phyloP scores from a whole-genome alignment of 2,113 vertebrate species.

The rabbit (Oryctolagus cuniculus) region DNA sequence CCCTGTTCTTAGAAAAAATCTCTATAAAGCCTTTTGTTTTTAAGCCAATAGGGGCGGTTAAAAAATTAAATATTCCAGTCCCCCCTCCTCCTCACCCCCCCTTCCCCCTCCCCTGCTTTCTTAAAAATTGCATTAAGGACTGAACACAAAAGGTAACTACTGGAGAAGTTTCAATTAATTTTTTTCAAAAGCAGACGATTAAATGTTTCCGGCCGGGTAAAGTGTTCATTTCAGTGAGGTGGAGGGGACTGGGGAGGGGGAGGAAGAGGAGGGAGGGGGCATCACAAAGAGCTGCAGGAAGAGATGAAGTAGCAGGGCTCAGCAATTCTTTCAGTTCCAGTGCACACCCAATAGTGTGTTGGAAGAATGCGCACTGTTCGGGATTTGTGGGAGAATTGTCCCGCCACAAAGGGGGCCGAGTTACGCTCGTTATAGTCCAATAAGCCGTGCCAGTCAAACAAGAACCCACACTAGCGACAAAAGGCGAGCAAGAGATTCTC shows the following conservation, averaged over 20 bases:
- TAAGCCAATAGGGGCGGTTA: slow-evolving; percentile 74
- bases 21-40: slow-evolving; percentile 78
- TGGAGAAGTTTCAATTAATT: slow-evolving; percentile 99
- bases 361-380: slow-evolving; percentile 97
- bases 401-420: slow-evolving; percentile 95
- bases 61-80: slow-evolving; percentile 85
- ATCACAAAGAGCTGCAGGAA: slow-evolving; percentile 92
- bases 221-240: slow-evolving; percentile 98
- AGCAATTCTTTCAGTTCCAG: slow-evolving; percentile 96
- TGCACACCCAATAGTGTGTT: slow-evolving; percentile 97
- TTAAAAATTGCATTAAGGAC: slow-evolving; percentile 87
- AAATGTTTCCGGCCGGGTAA: slow-evolving; percentile 99
- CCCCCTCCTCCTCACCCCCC: slow-evolving; percentile 77
- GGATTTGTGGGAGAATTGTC: slow-evolving; percentile 99
- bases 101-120: slow-evolving; percentile 82
- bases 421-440: slow-evolving; percentile 99
- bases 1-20: slow-evolving; percentile 52
- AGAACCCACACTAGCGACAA: slow-evolving; percentile 94
- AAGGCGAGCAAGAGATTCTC: slow-evolving; percentile 97
- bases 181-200: slow-evolving; percentile 98
- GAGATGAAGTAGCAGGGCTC: slow-evolving; percentile 90
- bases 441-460: slow-evolving; percentile 99
- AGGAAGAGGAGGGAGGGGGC: slow-evolving; percentile 85
- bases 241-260: slow-evolving; percentile 68
- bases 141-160: slow-evolving; percentile 92